These are phyloP conservation scores for Pluvianellus socialis DNA, from an alignment of 2,113 vertebrate genomes.

Conservation along the genomic window DNA sequence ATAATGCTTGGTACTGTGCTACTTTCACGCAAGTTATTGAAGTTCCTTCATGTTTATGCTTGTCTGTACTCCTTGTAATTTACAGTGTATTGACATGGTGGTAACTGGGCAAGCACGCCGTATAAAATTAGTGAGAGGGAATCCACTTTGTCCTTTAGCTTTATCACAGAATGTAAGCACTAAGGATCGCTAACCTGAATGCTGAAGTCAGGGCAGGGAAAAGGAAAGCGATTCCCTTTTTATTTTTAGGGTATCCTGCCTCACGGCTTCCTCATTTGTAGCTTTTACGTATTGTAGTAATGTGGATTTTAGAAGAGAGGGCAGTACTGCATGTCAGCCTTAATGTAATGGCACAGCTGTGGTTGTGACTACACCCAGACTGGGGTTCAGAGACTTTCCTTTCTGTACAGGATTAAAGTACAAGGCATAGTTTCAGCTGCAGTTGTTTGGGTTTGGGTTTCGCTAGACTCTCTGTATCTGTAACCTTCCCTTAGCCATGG, in stretches of 20 bases:
- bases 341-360: slow-evolving; percentile 69
- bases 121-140: background rate
- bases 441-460: slow-evolving; percentile 69
- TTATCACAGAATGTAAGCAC: background rate
- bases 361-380: slow-evolving; percentile 10
- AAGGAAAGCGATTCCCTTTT: background rate
- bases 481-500: slow-evolving; percentile 21
- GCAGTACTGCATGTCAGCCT: background rate
- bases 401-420: slow-evolving; percentile 65
- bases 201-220: background rate
- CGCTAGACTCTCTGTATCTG: background rate
- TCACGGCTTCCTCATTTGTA: background rate
- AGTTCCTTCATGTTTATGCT: background rate
- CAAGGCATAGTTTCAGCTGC: slow-evolving; percentile 65
- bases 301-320: background rate
- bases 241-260: background rate
- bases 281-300: background rate
- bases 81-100: background rate
- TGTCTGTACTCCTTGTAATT: background rate
- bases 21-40: background rate
- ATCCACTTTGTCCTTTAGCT: background rate
- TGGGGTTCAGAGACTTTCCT: slow-evolving; percentile 27
- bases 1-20: background rate
- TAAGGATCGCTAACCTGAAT: background rate
- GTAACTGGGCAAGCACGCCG: background rate